Conservation (phyloP, 1,140 invertebrate species). For the Leptopilina clavipes region DNA sequence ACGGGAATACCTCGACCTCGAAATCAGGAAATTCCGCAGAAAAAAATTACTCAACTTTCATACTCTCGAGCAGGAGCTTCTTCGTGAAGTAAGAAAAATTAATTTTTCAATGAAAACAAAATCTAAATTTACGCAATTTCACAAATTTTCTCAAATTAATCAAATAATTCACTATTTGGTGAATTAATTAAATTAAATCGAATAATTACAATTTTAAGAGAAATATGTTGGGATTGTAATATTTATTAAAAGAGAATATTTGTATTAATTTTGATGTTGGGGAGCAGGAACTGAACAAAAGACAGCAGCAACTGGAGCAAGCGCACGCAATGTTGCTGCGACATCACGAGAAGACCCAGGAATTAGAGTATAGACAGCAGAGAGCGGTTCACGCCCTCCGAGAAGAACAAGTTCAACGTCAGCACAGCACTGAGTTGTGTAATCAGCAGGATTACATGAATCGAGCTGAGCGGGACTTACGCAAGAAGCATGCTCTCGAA, state of each 20-base stretch:
- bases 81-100: slow-evolving; percentile 84
- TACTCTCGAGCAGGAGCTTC: slow-evolving; percentile 91
- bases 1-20: slow-evolving; percentile 92
- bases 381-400: slow-evolving; percentile 93
- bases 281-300: slow-evolving; percentile 93
- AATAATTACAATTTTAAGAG: too few species aligned
- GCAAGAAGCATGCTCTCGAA: slow-evolving; percentile 97
- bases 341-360: slow-evolving; percentile 97
- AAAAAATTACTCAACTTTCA: slow-evolving; percentile 92
- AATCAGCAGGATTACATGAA: slow-evolving; percentile 99
- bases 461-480: slow-evolving; percentile 92
- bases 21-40: slow-evolving; percentile 93
- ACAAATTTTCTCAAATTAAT: too few species aligned
- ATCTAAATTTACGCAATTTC: neutral
- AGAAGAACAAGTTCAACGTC: slow-evolving; percentile 92
- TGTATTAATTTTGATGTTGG: too few species aligned
- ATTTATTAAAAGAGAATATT: slow-evolving; percentile 44
- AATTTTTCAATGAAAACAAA: too few species aligned
- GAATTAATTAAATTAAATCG: too few species aligned
- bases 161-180: too few species aligned
- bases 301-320: slow-evolving; percentile 94
- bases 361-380: slow-evolving; percentile 96
- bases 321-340: slow-evolving; percentile 95
- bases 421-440: slow-evolving; percentile 95
- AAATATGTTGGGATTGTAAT: too few species aligned